Evolutionary conservation across 2,797 vertebrate species (phyloP).

Genomic region (Cirrhinus mrigala): DNA sequence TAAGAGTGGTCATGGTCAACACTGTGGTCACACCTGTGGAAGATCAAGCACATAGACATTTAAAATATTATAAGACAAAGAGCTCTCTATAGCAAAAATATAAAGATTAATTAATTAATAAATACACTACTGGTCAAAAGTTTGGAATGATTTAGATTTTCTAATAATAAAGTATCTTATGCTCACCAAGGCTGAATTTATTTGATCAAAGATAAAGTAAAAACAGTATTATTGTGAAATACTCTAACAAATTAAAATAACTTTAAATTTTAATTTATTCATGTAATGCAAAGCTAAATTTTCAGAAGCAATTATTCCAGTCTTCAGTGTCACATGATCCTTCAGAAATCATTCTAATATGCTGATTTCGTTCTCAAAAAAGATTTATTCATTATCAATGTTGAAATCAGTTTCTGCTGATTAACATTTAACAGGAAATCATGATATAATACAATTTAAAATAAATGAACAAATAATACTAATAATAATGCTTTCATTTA

Average conservation of each 20-base stretch:
- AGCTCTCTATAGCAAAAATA: neutral
- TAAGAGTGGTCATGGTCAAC: slow-evolving; percentile 97
- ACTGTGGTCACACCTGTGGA: slow-evolving; percentile 93
- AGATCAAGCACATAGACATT: neutral
- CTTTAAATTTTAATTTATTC: neutral
- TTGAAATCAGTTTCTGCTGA: neutral
- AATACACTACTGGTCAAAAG: neutral
- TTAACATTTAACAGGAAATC: neutral
- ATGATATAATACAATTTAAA: neutral
- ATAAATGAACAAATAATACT: neutral
- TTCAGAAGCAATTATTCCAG: neutral
- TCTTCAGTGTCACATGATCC: neutral
- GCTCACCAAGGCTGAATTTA: neutral
- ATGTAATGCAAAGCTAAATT: neutral
- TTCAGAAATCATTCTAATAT: neutral
- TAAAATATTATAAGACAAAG: neutral
- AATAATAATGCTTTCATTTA: too few relatives aligned
- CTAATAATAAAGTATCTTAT: neutral
- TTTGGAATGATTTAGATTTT: neutral
- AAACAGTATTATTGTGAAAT: neutral
- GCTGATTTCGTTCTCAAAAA: too few relatives aligned
- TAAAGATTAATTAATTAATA: neutral
- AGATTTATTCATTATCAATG: too few relatives aligned
- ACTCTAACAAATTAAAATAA: neutral
- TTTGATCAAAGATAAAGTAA: neutral